Conservation (phyloP, 2,888 invertebrate genomes). For the Ceraclea dissimilis region DNA sequence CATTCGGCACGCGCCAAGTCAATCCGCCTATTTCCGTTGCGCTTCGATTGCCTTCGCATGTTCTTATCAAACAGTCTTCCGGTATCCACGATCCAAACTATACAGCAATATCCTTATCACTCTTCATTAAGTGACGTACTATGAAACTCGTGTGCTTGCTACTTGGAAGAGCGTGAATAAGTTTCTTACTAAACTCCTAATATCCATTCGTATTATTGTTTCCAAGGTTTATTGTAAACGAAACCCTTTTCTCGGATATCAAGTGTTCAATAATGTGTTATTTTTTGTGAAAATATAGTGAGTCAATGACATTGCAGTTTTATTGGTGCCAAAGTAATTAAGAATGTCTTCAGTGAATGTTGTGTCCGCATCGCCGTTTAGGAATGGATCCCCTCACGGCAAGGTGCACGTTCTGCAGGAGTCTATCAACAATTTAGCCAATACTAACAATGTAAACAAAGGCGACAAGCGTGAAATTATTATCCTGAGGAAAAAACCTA, state of each 20-base stretch:
- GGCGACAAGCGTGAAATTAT: slow-evolving; percentile 45
- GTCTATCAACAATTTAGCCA: slow-evolving; percentile 52
- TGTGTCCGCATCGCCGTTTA: slow-evolving; percentile 42
- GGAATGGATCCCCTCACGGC: slow-evolving; percentile 48
- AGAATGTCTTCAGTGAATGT: slow-evolving; percentile 53
- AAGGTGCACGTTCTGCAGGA: slow-evolving; percentile 60
- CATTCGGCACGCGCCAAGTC: slow-evolving; percentile 26
- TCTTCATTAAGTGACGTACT: not conserved
- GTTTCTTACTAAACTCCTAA: too few relatives aligned
- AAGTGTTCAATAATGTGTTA: too few relatives aligned
- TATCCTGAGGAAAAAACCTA: slow-evolving; percentile 47
- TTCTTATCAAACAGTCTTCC: slow-evolving; percentile 21
- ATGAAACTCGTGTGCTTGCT: too few relatives aligned
- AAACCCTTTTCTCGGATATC: too few relatives aligned
- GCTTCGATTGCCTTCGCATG: slow-evolving; percentile 10
- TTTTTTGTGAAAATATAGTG: not conserved
- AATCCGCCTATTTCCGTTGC: slow-evolving; percentile 20
- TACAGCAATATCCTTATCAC: not conserved
- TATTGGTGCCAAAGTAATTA: slow-evolving; percentile 5
- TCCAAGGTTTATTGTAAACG: too few relatives aligned
- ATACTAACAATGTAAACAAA: slow-evolving; percentile 36
- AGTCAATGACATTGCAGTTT: slow-evolving; percentile 9
- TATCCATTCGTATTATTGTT: too few relatives aligned
- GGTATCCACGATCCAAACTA: slow-evolving; percentile 5
- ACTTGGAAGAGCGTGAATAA: too few relatives aligned